Base-by-base conservation (phyloP, 2,797 vertebrate genomes). In the Prionace glauca region DNA sequence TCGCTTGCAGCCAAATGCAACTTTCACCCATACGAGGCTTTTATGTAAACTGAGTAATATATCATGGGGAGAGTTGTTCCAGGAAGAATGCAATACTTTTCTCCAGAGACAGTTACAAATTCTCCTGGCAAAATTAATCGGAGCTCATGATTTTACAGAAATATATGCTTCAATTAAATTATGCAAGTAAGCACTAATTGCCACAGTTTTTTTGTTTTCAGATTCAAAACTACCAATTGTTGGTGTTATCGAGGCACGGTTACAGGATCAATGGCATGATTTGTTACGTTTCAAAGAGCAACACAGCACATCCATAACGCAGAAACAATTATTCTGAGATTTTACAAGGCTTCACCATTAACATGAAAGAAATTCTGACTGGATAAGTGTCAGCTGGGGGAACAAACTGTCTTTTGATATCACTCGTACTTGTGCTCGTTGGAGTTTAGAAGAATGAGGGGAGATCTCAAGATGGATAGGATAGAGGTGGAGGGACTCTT, bases 21-120 rank as follows among this genome's bases (percentile, higher is more conserved):
- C 69, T 94, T 56, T 71, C 67, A 94, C 50, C 45, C 24, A 72
- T 24, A 18, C 20, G 56, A 77, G 92, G 24, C 24, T 60, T 72
- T 95, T 74, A 74, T 50, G 93, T 29, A 56, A 95, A 95, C 93
- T 60, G 50, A 16, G 32, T 95, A 74, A 95, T 56, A 56, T 12
- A 77, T 95, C 93, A 95, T 45, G 22, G 11, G 72, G 20, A 74
- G 67, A 2, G 24, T 8, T 77, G 16, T 77, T 77, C 29, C 71
- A n/a, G 20, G 32, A 92, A 92, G 90, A 67, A 0, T 18, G 1
- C 69, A 69, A 56, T 95, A 26, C 26, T 91, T 77, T 26, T 26
- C 22, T 72, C 41, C 24, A 95, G 18, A 95, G 41, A 95, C 93
- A 4, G 11, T 56, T 56, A 11, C 71, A 72, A 60, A 95, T 56